phyloP scores from a whole-genome alignment of 2,888 invertebrate genomes.

The Lasiommata megera region DNA sequence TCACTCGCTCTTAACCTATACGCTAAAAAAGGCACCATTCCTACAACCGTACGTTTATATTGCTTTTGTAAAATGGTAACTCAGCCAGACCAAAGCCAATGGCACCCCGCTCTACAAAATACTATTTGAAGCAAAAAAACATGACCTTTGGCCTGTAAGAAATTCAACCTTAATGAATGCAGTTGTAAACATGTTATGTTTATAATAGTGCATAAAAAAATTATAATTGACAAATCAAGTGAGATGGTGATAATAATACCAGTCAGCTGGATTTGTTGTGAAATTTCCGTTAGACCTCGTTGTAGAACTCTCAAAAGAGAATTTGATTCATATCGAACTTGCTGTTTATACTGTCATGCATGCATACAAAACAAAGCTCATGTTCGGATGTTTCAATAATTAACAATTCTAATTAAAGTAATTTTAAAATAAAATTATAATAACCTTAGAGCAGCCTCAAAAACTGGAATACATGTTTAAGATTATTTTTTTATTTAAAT shows the following conservation, averaged over 20 bases:
- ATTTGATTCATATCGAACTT: too few species aligned
- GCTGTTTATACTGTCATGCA: too few species aligned
- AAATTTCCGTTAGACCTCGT: too few species aligned
- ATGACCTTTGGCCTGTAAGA: not conserved
- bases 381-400: not conserved
- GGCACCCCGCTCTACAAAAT: slow-evolving; percentile 44
- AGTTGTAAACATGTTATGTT: too few species aligned
- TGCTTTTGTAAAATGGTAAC: slow-evolving; percentile 49
- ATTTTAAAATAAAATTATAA: slow-evolving; percentile 9
- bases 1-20: not conserved
- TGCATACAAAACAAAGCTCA: too few species aligned
- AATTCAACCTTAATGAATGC: too few species aligned
- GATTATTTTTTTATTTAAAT: not conserved
- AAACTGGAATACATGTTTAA: slow-evolving; percentile 45
- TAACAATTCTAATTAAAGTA: not conserved
- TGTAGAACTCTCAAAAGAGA: too few species aligned
- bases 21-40: slow-evolving; percentile 48
- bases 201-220: too few species aligned
- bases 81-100: slow-evolving; percentile 43
- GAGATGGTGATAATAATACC: too few species aligned
- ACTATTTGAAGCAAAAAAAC: not conserved
- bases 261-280: too few species aligned
- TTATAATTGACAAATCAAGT: too few species aligned
- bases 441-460: slow-evolving; percentile 47
- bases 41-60: slow-evolving; percentile 33